These are phyloP conservation scores for Momotus momota DNA, from an alignment of 2,797 vertebrate genomes.

Conservation along the genomic window DNA sequence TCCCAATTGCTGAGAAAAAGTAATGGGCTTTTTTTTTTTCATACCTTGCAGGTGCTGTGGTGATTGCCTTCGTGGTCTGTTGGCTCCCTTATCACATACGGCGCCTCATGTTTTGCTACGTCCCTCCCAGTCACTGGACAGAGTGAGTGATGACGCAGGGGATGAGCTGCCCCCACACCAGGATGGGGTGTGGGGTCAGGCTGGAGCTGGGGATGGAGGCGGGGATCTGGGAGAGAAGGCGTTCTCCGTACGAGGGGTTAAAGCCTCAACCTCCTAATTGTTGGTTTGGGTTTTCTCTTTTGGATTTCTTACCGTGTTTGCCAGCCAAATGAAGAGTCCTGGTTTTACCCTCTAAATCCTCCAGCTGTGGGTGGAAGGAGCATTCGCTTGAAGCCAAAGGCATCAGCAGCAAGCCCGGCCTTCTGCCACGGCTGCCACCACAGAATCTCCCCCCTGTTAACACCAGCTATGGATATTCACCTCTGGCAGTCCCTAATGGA, in stretches of 20 bases:
- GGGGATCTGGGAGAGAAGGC: background rate
- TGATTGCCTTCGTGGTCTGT: conserved; percentile 95
- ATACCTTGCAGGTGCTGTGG: conserved; percentile 86
- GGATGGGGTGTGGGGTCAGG: background rate
- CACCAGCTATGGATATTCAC: accelerated
- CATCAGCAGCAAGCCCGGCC: background rate
- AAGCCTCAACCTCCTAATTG: background rate
- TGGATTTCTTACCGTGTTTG: background rate
- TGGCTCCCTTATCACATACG: conserved; percentile 95
- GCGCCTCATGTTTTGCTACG: conserved; percentile 95
- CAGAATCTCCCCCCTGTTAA: accelerated
- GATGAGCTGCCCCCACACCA: accelerated
- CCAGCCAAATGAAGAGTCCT: background rate
- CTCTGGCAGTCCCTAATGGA: background rate
- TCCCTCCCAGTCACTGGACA: conserved; percentile 87
- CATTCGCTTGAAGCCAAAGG: background rate
- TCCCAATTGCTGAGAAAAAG: background rate
- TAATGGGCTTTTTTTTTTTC: background rate
- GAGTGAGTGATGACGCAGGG: conserved; percentile 81
- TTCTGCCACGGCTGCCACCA: background rate
- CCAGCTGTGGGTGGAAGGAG: background rate
- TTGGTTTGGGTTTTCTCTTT: background rate
- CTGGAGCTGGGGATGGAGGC: background rate
- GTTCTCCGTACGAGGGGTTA: accelerated
- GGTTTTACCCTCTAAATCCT: background rate